Evolutionary conservation across 2,113 vertebrate genomes (phyloP).

Genomic region (Paratilapia polleni): DNA sequence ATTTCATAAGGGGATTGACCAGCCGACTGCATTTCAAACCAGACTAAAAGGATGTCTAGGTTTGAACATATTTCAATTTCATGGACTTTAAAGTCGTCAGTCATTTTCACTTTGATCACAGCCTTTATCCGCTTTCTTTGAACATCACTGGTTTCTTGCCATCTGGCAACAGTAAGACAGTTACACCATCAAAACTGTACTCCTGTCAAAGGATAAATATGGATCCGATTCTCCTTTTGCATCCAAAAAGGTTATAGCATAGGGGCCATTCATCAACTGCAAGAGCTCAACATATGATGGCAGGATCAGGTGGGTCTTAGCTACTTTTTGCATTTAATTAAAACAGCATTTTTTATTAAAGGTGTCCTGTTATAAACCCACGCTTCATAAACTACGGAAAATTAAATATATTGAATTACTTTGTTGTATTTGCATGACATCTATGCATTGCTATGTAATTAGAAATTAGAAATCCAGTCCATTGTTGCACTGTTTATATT

Average conservation of each 20-base stretch:
- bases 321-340: background rate
- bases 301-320: background rate
- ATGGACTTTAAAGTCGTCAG: background rate
- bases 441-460: no score
- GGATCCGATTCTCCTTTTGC: background rate
- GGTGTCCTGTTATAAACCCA: background rate
- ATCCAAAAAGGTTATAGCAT: background rate
- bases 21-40: background rate
- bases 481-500: no score
- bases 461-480: no score
- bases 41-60: background rate
- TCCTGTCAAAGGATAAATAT: background rate
- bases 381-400: background rate
- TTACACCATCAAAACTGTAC: background rate
- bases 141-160: constrained; percentile 7
- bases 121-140: background rate
- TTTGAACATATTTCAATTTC: background rate
- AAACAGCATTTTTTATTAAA: background rate
- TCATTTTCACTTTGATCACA: background rate
- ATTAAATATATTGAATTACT: background rate
- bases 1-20: background rate
- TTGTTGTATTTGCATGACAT: no score
- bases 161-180: constrained; percentile 28
- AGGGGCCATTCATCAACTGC: background rate
- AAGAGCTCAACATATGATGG: background rate